A percentile compares a stretch with the other conserved stretches of the same genome.
Evolutionary conservation across 2,888 invertebrate genomes (phyloP).

Genomic region (Ophraella communa): DNA sequence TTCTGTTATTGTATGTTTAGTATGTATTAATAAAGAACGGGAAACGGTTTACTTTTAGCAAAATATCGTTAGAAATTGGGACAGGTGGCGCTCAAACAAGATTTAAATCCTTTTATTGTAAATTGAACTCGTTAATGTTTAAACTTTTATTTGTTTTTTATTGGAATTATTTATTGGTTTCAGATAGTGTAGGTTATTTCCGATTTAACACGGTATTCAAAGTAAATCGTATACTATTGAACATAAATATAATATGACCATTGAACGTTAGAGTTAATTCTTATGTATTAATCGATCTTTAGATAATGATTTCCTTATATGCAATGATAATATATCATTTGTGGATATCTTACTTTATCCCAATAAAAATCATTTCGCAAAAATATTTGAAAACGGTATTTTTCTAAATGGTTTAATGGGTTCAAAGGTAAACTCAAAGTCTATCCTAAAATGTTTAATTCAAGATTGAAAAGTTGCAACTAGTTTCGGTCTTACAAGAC

Average conservation of each 20-base stretch:
- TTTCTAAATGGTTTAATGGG: no score
- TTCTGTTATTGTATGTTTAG: background rate
- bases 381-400: no score
- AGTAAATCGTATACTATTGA: background rate
- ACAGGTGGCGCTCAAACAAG: constrained; percentile 40
- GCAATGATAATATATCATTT: no score
- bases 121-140: constrained; percentile 30
- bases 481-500: no score
- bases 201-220: constrained; percentile 3
- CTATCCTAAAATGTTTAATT: no score
- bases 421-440: no score
- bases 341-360: no score
- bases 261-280: background rate
- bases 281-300: background rate
- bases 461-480: no score
- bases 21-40: constrained; percentile 13
- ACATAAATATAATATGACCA: background rate
- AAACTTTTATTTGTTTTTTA: constrained; percentile 27
- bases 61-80: constrained; percentile 20
- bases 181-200: background rate
- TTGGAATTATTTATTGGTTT: constrained; percentile 21
- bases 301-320: no score
- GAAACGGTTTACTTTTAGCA: constrained; percentile 15
- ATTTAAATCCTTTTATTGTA: constrained; percentile 31
- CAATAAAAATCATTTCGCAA: no score